Percentiles rank a stretch among this genome's conserved stretches.
Evolutionary conservation across 1,140 invertebrate genomes (phyloP).

Genomic region (Nymphalis io): DNA sequence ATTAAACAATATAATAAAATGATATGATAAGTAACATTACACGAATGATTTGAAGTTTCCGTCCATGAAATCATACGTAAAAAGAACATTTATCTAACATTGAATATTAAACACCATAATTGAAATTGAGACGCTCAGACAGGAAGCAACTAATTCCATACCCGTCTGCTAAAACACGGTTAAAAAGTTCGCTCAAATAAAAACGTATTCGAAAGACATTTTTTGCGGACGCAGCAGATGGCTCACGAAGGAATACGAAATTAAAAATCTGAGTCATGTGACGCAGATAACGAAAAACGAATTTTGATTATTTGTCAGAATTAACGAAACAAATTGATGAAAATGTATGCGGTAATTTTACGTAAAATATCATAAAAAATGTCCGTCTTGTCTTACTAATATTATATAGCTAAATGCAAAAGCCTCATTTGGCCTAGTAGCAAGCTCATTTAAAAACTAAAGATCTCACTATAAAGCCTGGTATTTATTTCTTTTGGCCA

Average conservation of each 20-base stretch:
- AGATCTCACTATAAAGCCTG: too few relatives aligned
- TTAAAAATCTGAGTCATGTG: constrained; percentile 32
- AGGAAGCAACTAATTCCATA: constrained; percentile 23
- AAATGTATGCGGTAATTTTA: too few relatives aligned
- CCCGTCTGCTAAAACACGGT: constrained; percentile 19
- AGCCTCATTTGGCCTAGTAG: too few relatives aligned
- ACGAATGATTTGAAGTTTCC: background rate
- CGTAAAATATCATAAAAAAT: too few relatives aligned
- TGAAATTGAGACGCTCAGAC: constrained; percentile 7
- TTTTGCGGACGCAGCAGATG: constrained; percentile 35
- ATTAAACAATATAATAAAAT: too few relatives aligned
- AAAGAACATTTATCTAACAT: constrained; percentile 1
- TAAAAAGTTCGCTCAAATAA: constrained; percentile 22
- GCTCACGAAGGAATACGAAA: constrained; percentile 32
- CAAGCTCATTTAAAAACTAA: too few relatives aligned
- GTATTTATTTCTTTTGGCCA: too few relatives aligned
- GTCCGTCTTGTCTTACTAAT: too few relatives aligned
- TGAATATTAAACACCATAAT: background rate
- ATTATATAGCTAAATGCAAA: too few relatives aligned
- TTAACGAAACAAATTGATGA: background rate
- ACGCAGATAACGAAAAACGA: constrained; percentile 14
- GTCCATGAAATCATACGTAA: background rate
- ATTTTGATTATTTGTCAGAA: constrained; percentile 8
- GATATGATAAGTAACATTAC: background rate
- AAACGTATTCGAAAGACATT: constrained; percentile 22